phyloP scores from a whole-genome alignment of 2,888 invertebrate species.

The Tridacna crocea region DNA sequence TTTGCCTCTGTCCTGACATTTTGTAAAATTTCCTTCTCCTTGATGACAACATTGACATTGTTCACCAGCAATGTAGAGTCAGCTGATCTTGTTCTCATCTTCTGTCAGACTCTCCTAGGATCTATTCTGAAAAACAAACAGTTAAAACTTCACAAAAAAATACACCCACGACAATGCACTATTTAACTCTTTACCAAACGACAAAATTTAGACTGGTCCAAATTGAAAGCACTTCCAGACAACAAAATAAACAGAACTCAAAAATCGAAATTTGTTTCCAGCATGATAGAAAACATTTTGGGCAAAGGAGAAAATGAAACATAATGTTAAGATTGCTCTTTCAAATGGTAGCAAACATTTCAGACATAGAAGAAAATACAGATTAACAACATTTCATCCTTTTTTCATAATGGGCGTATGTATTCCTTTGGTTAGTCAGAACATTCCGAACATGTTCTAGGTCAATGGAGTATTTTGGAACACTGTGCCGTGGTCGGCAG shows the following conservation, averaged over 20 bases:
- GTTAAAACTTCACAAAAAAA: background rate
- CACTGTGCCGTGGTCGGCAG: no score
- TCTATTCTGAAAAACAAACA: conserved; percentile 1
- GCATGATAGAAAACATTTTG: background rate
- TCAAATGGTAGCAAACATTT: background rate
- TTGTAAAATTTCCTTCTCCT: conserved; percentile 54
- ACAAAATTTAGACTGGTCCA: no score
- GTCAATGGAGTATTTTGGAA: no score
- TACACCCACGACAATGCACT: background rate
- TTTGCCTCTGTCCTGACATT: conserved; percentile 47
- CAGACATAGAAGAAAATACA: no score
- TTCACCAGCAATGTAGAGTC: conserved; percentile 38
- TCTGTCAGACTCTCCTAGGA: background rate
- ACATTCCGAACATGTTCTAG: no score
- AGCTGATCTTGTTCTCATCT: conserved; percentile 38
- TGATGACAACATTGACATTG: conserved; percentile 43
- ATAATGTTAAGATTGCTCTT: background rate
- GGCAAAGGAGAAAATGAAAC: background rate
- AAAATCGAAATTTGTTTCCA: no score
- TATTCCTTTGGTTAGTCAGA: no score
- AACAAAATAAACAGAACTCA: no score
- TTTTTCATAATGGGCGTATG: no score
- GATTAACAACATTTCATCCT: no score
- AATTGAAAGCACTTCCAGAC: no score
- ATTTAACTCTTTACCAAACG: no score